These are phyloP conservation scores for Gnathonemus longibarbis DNA, from an alignment of 2,113 vertebrate genomes.

Conservation along the genomic window DNA sequence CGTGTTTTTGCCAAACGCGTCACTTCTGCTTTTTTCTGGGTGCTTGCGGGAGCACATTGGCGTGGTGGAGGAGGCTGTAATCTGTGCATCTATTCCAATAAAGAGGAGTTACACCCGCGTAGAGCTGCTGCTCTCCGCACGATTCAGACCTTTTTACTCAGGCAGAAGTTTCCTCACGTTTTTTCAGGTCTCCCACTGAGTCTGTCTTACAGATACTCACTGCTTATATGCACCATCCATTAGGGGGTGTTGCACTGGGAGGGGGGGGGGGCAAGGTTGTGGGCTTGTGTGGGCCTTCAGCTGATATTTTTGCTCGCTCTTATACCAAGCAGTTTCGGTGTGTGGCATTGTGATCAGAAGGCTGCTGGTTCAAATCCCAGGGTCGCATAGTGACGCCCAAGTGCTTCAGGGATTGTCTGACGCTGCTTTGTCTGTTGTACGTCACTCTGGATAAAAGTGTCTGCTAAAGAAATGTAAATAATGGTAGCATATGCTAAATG, in stretches of 20 bases:
- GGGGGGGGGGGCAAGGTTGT: not conserved
- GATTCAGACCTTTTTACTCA: not conserved
- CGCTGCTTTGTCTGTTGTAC: too few relatives aligned
- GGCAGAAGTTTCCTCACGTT: not conserved
- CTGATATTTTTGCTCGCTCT: not conserved
- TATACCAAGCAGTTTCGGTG: not conserved
- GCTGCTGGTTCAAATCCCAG: not conserved
- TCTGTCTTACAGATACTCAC: not conserved
- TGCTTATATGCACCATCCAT: not conserved
- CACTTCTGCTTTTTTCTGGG: not conserved
- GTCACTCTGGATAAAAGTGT: not conserved
- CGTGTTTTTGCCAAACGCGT: conserved; percentile 15
- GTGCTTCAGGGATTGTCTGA: too few relatives aligned
- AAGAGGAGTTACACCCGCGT: not conserved
- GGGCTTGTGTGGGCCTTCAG: not conserved
- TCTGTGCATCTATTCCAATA: conserved; percentile 3
- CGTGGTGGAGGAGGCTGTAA: conserved; percentile 23
- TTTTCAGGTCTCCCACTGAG: not conserved
- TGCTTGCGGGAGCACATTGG: not conserved
- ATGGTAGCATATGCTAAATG: not conserved
- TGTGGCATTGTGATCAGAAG: not conserved
- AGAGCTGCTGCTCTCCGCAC: not conserved
- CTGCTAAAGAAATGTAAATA: not conserved
- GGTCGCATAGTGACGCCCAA: not conserved
- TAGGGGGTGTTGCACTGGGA: not conserved